These are phyloP conservation scores for Cosmia pyralina DNA, from an alignment of 2,888 invertebrate species.

Conservation along the genomic window DNA sequence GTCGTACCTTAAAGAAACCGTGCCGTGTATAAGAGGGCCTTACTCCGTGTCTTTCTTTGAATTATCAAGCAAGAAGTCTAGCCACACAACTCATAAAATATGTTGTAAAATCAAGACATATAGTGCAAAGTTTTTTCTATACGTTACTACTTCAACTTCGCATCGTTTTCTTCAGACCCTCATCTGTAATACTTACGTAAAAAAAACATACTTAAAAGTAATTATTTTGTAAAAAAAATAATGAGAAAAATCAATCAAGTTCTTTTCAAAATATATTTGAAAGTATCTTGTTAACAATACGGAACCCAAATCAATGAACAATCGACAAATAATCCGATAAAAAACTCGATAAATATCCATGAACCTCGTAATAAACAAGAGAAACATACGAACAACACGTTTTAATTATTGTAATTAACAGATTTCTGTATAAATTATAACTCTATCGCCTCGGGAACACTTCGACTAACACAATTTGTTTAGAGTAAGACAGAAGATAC, in stretches of 20 bases:
- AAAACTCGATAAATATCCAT: constrained; percentile 80
- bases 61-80: neutral
- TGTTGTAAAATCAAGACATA: neutral
- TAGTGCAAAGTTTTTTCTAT: neutral
- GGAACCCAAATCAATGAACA: constrained; percentile 71
- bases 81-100: neutral
- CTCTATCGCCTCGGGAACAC: constrained; percentile 83
- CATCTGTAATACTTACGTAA: too few relatives aligned
- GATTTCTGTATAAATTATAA: constrained; percentile 85
- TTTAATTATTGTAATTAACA: constrained; percentile 87
- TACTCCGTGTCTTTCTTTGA: constrained; percentile 28
- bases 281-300: neutral
- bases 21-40: too few relatives aligned
- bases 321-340: constrained; percentile 72
- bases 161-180: rapidly evolving
- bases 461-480: constrained; percentile 76
- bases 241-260: neutral
- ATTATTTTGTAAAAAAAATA: neutral
- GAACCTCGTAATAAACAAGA: constrained; percentile 79
- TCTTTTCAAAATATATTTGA: neutral
- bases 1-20: too few relatives aligned
- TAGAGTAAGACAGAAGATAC: constrained; percentile 67
- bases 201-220: neutral
- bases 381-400: constrained; percentile 78
- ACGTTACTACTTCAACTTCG: neutral